A percentile compares a stretch with the other conserved stretches of the same genome.
Evolutionary conservation across 2,888 invertebrate species (phyloP).

Genomic region (Cerastis rubricosa): DNA sequence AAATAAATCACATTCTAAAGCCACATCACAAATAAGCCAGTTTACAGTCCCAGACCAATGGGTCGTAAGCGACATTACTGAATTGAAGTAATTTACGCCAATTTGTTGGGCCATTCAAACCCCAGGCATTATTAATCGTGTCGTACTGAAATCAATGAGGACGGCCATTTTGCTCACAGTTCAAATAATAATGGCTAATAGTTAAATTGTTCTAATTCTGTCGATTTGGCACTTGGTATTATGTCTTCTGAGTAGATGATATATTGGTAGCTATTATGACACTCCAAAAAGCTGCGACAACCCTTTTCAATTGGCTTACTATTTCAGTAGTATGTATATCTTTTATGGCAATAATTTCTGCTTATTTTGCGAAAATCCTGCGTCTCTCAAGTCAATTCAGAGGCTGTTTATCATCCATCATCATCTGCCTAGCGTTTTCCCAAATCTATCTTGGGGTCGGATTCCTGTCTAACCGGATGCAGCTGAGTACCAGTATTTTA

Average conservation of each 20-base stretch:
- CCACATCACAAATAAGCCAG: slow-evolving; percentile 30
- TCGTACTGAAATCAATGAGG: slow-evolving; percentile 55
- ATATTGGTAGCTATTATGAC: not conserved
- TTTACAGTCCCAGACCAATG: slow-evolving; percentile 16
- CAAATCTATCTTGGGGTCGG: too few species aligned
- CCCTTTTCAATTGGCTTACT: too few species aligned
- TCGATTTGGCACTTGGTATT: slow-evolving; percentile 23
- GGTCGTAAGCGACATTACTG: slow-evolving; percentile 36
- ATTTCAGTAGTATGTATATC: not conserved
- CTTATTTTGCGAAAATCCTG: not conserved
- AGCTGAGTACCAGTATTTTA: too few species aligned
- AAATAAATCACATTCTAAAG: slow-evolving; percentile 34
- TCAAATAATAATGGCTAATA: slow-evolving; percentile 47
- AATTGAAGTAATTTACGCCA: slow-evolving; percentile 63
- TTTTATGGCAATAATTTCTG: not conserved
- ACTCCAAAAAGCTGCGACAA: not conserved
- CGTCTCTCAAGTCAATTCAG: not conserved
- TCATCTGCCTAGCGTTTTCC: too few species aligned
- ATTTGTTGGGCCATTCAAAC: slow-evolving; percentile 60
- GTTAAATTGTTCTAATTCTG: slow-evolving; percentile 42
- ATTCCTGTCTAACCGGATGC: too few species aligned
- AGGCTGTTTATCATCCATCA: too few species aligned
- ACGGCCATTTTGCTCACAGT: slow-evolving; percentile 50
- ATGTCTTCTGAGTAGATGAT: not conserved
- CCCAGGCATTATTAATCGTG: slow-evolving; percentile 57